phyloP scores from a whole-genome alignment of 2,888 invertebrate species.

The Tipula helvola region DNA sequence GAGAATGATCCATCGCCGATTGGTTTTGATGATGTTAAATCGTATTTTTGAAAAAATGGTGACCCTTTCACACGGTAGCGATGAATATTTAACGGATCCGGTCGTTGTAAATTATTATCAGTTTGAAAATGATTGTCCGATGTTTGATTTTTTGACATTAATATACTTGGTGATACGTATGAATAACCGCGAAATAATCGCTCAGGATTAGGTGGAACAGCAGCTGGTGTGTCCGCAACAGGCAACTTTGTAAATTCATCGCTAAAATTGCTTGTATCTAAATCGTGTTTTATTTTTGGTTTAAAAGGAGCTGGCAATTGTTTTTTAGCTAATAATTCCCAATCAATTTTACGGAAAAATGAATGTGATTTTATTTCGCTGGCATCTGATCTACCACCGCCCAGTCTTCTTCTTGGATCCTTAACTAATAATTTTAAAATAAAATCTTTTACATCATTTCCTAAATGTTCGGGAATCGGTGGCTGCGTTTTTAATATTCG shows the following conservation, averaged over 20 bases:
- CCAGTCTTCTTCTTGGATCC: slow-evolving; percentile 76
- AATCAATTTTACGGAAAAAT: slow-evolving; percentile 73
- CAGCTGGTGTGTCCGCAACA: slow-evolving; percentile 83
- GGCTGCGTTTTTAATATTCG: slow-evolving; percentile 82
- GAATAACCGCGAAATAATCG: slow-evolving; percentile 88
- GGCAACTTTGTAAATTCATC: slow-evolving; percentile 91
- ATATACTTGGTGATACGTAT: slow-evolving; percentile 84
- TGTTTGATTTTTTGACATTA: slow-evolving; percentile 67
- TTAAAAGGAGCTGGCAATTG: slow-evolving; percentile 78
- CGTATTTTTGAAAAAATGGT: slow-evolving; percentile 74
- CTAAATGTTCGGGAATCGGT: slow-evolving; percentile 73
- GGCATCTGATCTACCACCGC: slow-evolving; percentile 75
- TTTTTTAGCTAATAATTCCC: slow-evolving; percentile 68
- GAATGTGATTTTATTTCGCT: slow-evolving; percentile 79
- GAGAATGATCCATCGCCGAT: slow-evolving; percentile 86
- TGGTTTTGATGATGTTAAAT: slow-evolving; percentile 46
- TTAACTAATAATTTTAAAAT: slow-evolving; percentile 75
- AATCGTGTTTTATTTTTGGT: slow-evolving; percentile 72
- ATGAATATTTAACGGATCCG: slow-evolving; percentile 5
- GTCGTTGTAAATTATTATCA: background rate
- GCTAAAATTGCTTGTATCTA: slow-evolving; percentile 93
- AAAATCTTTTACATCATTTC: slow-evolving; percentile 55
- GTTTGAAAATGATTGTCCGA: slow-evolving; percentile 49
- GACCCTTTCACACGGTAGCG: slow-evolving; percentile 41
- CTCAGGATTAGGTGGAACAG: slow-evolving; percentile 72